These are phyloP conservation scores for Macrobrachium nipponense DNA, from an alignment of 1,140 invertebrate genomes.

Conservation along the genomic window DNA sequence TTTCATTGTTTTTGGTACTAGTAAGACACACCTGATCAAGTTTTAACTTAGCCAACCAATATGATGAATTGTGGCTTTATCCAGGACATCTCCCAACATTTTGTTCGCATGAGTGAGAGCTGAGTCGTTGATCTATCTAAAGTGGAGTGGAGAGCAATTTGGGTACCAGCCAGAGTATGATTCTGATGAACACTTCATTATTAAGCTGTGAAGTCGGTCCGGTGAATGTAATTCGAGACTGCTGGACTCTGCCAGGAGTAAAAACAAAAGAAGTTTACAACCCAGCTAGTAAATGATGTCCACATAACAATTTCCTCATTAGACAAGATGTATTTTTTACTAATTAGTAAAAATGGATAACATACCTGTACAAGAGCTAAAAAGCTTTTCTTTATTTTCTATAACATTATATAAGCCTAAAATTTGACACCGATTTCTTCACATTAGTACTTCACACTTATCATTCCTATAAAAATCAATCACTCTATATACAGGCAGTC, in stretches of 20 bases:
- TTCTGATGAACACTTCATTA: slow-evolving; percentile 72
- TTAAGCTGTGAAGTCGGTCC: slow-evolving; percentile 89
- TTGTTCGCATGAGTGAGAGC: slow-evolving; percentile 72
- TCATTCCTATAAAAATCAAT: too few species aligned
- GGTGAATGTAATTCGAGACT: slow-evolving; percentile 87
- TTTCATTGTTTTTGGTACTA: background rate
- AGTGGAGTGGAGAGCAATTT: slow-evolving; percentile 80
- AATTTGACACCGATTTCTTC: too few species aligned
- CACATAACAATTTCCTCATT: too few species aligned
- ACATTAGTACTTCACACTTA: too few species aligned
- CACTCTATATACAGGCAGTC: too few species aligned
- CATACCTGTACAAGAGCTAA: too few species aligned
- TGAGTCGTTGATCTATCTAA: slow-evolving; percentile 74
- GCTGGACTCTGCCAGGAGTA: slow-evolving; percentile 71
- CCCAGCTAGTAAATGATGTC: too few species aligned
- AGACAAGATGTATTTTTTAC: too few species aligned
- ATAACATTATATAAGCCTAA: too few species aligned
- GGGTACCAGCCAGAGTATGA: slow-evolving; percentile 37
- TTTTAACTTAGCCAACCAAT: slow-evolving; percentile 88
- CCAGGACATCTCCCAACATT: slow-evolving; percentile 73
- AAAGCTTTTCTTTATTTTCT: too few species aligned
- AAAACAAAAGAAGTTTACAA: too few species aligned
- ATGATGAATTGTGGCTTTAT: slow-evolving; percentile 83
- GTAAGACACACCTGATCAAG: slow-evolving; percentile 61
- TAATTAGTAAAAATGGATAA: too few species aligned